A percentile compares a stretch with the other conserved stretches of the same genome.
These are phyloP conservation scores for Teinopalpus imperialis DNA, from an alignment of 2,888 invertebrate genomes.

Conservation along the genomic window DNA sequence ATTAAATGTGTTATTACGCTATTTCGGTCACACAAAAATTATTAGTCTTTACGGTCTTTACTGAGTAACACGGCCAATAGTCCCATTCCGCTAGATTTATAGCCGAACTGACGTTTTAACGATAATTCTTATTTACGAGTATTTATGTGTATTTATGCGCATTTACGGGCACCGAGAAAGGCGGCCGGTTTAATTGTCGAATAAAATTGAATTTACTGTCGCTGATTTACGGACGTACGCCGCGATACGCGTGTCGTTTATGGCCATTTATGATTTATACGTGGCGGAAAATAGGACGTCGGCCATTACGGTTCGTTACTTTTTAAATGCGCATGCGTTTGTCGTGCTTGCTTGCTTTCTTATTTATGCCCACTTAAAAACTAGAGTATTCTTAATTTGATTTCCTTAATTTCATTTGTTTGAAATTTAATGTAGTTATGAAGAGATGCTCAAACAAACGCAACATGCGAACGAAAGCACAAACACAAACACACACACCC, in stretches of 20 bases:
- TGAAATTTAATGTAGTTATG: too few species aligned
- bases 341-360: too few species aligned
- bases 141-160: constrained; percentile 76
- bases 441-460: too few species aligned
- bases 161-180: constrained; percentile 74
- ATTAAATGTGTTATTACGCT: background rate
- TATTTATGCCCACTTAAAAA: too few species aligned
- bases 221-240: constrained; percentile 57
- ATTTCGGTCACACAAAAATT: constrained; percentile 6
- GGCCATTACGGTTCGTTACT: constrained; percentile 14
- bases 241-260: constrained; percentile 49
- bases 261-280: constrained; percentile 45
- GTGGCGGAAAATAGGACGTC: constrained; percentile 34
- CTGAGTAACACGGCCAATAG: constrained; percentile 48
- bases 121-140: constrained; percentile 80
- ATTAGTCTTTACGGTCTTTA: constrained; percentile 24
- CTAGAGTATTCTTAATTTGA: too few species aligned
- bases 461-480: too few species aligned
- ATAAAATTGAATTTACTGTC: constrained; percentile 80
- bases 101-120: constrained; percentile 75
- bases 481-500: too few species aligned
- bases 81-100: constrained; percentile 69
- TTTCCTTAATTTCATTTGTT: too few species aligned
- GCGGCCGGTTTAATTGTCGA: constrained; percentile 78
- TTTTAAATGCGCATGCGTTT: constrained; percentile 21